Conservation (phyloP, 1,140 invertebrate species). For the Microplitis mediator region DNA sequence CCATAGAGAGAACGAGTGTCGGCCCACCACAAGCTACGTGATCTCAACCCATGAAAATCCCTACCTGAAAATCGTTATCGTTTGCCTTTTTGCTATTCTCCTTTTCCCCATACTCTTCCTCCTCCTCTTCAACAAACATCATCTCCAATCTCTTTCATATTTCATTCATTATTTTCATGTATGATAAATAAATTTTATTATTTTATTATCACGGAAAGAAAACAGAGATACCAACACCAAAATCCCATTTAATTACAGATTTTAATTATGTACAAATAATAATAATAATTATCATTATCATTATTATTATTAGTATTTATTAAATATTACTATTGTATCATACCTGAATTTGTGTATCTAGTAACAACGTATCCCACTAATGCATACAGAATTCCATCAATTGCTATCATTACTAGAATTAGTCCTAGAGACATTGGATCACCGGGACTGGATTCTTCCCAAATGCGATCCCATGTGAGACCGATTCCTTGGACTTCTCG, state of each 20-base stretch:
- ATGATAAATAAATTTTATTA: background rate
- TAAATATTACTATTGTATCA: background rate
- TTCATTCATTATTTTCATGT: background rate
- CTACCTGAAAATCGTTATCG: conserved; percentile 46
- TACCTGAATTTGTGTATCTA: conserved; percentile 55
- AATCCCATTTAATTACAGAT: no score
- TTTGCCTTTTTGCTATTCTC: background rate
- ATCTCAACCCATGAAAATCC: conserved; percentile 53
- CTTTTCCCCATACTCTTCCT: conserved; percentile 1
- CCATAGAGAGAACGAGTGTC: conserved; percentile 48
- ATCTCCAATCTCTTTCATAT: background rate
- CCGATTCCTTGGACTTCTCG: conserved; percentile 66
- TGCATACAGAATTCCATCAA: conserved; percentile 55
- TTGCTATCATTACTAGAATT: conserved; percentile 48
- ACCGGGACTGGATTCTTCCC: conserved; percentile 57
- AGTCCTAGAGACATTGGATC: conserved; percentile 62
- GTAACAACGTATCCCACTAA: conserved; percentile 48
- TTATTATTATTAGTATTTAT: no score
- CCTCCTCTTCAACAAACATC: background rate
- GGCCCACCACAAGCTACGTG: conserved; percentile 56
- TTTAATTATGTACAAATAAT: no score
- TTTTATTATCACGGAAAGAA: background rate
- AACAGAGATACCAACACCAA: background rate
- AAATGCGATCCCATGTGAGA: conserved; percentile 58
- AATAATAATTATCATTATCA: no score